Base-by-base conservation (phyloP, 2,888 invertebrate genomes). In the Aleiodes testaceus region DNA sequence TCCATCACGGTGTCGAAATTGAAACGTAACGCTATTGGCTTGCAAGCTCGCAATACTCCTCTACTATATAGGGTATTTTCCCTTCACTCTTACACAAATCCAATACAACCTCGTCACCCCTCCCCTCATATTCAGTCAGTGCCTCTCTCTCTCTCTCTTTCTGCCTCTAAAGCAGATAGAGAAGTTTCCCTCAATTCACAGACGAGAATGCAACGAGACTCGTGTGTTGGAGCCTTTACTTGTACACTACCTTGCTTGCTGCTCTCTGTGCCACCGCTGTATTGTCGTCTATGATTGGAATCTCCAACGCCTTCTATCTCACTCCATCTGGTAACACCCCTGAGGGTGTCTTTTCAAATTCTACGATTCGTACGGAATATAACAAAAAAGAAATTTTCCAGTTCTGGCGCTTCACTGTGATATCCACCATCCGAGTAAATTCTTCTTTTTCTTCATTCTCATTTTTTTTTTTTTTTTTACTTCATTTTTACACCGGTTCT, bases 241-340 rank as follows among this genome's bases (percentile, higher is more conserved):
- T 63, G 66, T 59, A 70, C 72, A 69, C 49, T 71, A 20, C 65
- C 66, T 75, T 69, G 64, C 59, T 53, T 50, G 66, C 50, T 64
- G 55, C 52, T 55, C 69, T 66, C 63, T 42, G 49, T 70, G 42
- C 36, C 67, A 55, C 30, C 61, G 55, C 52, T 44, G 71, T 70
- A 81, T 79, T 81, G 81, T 81, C 77, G 74, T 63, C 75, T 72
- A 76, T 81, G 81, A 81, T 81, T 81, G 81, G 76, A 81, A 81
- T 79, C 75, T 59, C 79, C 67, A 59, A 69, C 72, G 69, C 64
- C 36, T 36, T 36, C 36, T 36, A 36, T 36, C 36, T 36, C 36
- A 9, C 36, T 36, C 7, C 36, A 36, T 36, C 74, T 72, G 74
- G 74, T 72, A 72, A 36, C 36, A 36, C 68, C 72, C 75, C 70